Evolutionary conservation across 1,140 invertebrate species (phyloP), one percentile per base, ranked within the genome.

Genomic region (Drosophila pseudoananassae): DNA sequence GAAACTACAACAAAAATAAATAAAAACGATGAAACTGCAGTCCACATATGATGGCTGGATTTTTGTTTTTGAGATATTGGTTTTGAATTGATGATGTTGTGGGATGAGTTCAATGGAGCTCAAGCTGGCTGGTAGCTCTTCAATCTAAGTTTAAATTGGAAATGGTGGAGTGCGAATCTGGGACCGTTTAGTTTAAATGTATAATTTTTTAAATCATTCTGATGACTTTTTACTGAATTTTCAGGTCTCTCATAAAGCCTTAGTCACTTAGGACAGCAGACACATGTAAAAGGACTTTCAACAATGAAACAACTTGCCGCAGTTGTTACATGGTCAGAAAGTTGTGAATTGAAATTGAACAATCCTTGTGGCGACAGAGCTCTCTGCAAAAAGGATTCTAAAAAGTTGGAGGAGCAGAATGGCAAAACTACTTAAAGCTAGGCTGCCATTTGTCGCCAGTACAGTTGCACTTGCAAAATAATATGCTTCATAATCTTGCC

Each of bases 61-160:
- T 81, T 76, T 74, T 75, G 82, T 81, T 85, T 85, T 85, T 85
- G 81, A 85, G 82, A 75, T 84, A 84, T 84, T 84, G 81, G 82
- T 80, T 81, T 85, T 78, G 82, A 85, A 87, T 81, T 87, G 81
- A 85, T 81, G 82, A 63, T 66, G 60, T 43, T 43, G 40, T 66
- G 61, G 49, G 33, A 31, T 63, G 25, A 65, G 31, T 10, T 27
- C 25, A 27, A 65, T 38, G 20, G 61, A 46, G 29, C 43, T 45
- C 20, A 20, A 25, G 27, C 33, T 45, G 20, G 7, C 31, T 52
- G 45, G 15, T 25, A 10, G 12, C 17, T 49, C 40, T 66, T 27
- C 23, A 45, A 47, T 51, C 23, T 23, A 23, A 20, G 45, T 25
- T 4, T 9, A 46, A 69, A 36, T 52, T 29, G n/a, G 40, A 50